phyloP scores from a whole-genome alignment of 1,140 invertebrate species.

The Drosophila tristis region DNA sequence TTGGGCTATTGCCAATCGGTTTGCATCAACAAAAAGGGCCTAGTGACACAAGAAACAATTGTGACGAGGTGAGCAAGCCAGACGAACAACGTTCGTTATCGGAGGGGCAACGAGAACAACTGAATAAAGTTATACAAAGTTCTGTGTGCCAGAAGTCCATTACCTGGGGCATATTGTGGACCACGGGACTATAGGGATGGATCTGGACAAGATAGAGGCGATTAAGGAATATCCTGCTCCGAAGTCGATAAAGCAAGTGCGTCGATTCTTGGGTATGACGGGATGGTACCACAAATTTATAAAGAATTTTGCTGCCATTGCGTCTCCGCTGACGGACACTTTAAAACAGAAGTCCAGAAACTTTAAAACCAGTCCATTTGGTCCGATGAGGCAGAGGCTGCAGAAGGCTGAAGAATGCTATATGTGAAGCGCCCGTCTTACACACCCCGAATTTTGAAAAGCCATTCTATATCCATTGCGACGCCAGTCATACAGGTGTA shows the following conservation, averaged over 20 bases:
- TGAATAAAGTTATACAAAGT: background rate
- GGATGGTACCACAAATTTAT: background rate
- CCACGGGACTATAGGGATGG: slow-evolving; percentile 19
- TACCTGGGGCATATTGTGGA: slow-evolving; percentile 16
- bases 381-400: too few relatives aligned
- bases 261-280: background rate
- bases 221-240: slow-evolving; percentile 7
- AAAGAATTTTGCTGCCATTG: background rate
- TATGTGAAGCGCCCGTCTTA: too few relatives aligned
- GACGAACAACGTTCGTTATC: background rate
- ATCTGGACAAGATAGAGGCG: slow-evolving; percentile 9
- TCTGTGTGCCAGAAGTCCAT: slow-evolving; percentile 11
- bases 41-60: background rate
- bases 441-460: too few relatives aligned
- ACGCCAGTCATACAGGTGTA: too few relatives aligned
- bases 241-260: slow-evolving; percentile 1
- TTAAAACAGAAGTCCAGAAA: background rate
- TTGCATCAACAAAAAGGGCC: background rate
- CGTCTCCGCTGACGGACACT: background rate
- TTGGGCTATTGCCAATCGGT: too few relatives aligned
- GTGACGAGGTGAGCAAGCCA: background rate
- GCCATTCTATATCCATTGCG: too few relatives aligned
- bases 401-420: too few relatives aligned
- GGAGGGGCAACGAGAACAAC: too few relatives aligned
- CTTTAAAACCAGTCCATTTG: too few relatives aligned